Conservation (phyloP, 2,888 invertebrate species). For the Sarcophaga carnaria region DNA sequence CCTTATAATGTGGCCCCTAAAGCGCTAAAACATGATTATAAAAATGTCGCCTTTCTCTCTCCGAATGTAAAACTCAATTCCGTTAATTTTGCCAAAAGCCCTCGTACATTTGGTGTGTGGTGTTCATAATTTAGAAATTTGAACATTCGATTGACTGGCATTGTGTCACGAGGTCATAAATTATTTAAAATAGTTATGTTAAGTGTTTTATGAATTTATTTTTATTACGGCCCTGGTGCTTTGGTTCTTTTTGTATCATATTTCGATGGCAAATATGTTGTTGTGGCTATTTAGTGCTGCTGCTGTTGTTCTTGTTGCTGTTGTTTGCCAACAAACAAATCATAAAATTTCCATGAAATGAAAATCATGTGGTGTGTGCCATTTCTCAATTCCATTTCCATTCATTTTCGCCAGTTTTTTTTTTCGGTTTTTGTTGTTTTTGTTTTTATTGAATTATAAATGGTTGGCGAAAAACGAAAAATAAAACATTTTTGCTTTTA, state of each 20-base stretch:
- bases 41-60: no score
- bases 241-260: neutral
- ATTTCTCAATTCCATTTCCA: neutral
- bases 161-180: slow-evolving; percentile 41
- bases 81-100: no score
- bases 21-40: no score
- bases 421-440: neutral
- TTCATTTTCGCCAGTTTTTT: neutral
- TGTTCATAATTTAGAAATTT: slow-evolving; percentile 9
- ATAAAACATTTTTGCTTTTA: slow-evolving; percentile 9
- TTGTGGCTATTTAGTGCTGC: no score
- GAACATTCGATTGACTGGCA: slow-evolving; percentile 31
- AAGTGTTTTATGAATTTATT: slow-evolving; percentile 32
- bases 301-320: neutral
- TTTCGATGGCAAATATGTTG: no score
- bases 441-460: slow-evolving; percentile 6
- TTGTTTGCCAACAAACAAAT: neutral
- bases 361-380: no score
- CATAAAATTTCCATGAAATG: neutral
- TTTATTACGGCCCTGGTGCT: neutral
- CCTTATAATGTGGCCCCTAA: no score
- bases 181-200: slow-evolving; percentile 36
- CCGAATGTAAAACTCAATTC: no score
- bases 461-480: neutral
- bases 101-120: no score